Conservation (phyloP, 2,888 invertebrate genomes). For the Ophion ventricosus region DNA sequence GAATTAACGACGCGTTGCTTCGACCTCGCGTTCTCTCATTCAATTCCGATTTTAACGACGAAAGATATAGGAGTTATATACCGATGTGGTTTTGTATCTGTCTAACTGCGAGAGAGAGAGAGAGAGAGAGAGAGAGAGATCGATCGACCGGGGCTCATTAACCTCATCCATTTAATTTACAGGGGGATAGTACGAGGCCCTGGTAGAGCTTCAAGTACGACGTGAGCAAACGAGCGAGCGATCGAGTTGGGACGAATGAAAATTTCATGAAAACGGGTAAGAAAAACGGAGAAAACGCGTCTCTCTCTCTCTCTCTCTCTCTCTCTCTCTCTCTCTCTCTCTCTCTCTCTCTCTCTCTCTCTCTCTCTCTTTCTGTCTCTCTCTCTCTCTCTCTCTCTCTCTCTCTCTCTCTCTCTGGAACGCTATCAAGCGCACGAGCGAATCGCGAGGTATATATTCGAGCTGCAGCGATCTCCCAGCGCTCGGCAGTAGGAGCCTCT, state of each 20-base stretch:
- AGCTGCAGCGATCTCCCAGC: conserved; percentile 38
- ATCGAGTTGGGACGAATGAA: conserved; percentile 28
- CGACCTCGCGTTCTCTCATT: conserved; percentile 14
- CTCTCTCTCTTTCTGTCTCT: background rate
- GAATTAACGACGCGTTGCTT: conserved; percentile 11
- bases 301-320: background rate
- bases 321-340: background rate
- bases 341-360: background rate
- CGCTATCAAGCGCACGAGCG: conserved; percentile 46
- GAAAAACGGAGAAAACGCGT: conserved; percentile 9
- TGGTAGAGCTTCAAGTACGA: background rate
- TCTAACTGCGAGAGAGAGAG: conserved; percentile 59
- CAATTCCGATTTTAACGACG: conserved; percentile 11
- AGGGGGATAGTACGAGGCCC: conserved; percentile 4
- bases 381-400: background rate
- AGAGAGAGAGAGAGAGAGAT: conserved; percentile 57
- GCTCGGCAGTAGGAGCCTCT: conserved; percentile 53
- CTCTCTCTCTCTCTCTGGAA: background rate
- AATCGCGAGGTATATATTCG: conserved; percentile 56
- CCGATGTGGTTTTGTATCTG: conserved; percentile 22
- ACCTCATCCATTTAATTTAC: conserved; percentile 70
- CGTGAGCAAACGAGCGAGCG: conserved; percentile 27
- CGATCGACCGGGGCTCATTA: conserved; percentile 70
- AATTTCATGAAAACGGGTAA: conserved; percentile 26
- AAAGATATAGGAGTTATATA: conserved; percentile 4